A percentile compares a stretch with the other conserved stretches of the same genome.
phyloP scores from a whole-genome alignment of 2,113 vertebrate genomes.

The Oplegnathus fasciatus region DNA sequence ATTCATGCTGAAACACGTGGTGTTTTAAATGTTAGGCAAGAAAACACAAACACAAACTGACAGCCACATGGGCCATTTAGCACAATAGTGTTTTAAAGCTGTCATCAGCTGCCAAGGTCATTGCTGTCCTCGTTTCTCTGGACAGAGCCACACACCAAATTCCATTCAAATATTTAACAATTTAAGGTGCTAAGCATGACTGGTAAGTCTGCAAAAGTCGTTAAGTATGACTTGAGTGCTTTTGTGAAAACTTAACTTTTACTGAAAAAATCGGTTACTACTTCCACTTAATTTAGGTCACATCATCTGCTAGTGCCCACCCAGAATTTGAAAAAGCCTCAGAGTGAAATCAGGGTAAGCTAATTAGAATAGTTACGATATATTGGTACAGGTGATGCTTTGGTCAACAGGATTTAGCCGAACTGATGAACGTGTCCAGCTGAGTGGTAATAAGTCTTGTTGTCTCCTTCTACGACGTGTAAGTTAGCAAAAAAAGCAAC shows the following conservation, averaged over 20 bases:
- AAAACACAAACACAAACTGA: not conserved
- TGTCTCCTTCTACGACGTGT: not conserved
- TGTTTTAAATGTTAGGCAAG: not conserved
- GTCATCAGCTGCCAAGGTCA: not conserved
- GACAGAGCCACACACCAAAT: not conserved
- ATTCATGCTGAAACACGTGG: slow-evolving; percentile 58
- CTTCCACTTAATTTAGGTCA: not conserved
- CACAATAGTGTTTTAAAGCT: not conserved
- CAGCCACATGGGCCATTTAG: not conserved
- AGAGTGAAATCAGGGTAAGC: too few relatives aligned
- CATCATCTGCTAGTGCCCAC: too few relatives aligned
- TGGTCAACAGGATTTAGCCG: not conserved
- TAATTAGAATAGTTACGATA: not conserved
- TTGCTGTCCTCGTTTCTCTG: not conserved
- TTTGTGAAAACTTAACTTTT: not conserved
- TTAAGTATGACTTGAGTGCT: not conserved
- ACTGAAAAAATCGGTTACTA: not conserved
- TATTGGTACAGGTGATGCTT: rapidly evolving
- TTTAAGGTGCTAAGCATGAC: not conserved
- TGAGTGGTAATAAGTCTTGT: rapidly evolving
- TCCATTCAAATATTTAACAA: not conserved
- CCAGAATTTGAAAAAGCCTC: not conserved
- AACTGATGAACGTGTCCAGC: not conserved
- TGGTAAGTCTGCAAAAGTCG: rapidly evolving
- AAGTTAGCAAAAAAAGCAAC: rapidly evolving